A percentile compares a stretch with the other conserved stretches of the same genome.
phyloP scores from a whole-genome alignment of 1,140 invertebrate genomes.

The Temnothorax longispinosus region DNA sequence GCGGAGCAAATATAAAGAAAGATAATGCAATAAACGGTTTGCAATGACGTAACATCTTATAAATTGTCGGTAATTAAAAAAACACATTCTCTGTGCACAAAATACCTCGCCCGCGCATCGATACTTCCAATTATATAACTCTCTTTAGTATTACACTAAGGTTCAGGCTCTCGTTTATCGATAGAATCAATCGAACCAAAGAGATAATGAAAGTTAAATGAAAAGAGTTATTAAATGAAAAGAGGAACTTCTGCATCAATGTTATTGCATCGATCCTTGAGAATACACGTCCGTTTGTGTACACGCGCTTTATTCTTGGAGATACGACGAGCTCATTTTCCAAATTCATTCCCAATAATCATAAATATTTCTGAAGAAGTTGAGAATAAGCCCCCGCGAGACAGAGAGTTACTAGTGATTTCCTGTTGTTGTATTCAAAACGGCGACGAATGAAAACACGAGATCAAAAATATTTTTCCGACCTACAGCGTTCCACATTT shows the following conservation, averaged over 20 bases:
- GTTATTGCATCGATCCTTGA: constrained; percentile 38
- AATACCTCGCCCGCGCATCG: neutral
- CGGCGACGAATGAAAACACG: neutral
- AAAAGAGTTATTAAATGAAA: constrained; percentile 19
- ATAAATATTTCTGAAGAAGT: constrained; percentile 30
- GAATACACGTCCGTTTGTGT: constrained; percentile 11
- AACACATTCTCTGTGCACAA: neutral
- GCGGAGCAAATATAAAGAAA: neutral
- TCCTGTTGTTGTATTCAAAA: constrained; percentile 3
- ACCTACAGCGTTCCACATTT: neutral
- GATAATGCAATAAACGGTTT: neutral
- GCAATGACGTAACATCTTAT: neutral
- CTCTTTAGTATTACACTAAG: neutral
- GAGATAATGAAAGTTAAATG: constrained; percentile 19
- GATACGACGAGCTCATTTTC: neutral
- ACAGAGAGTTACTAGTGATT: constrained; percentile 1
- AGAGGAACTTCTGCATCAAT: constrained; percentile 6
- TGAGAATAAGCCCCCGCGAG: constrained; percentile 1
- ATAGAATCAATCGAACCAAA: constrained; percentile 2
- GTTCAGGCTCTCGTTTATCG: neutral
- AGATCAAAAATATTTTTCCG: constrained; percentile 31
- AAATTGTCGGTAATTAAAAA: neutral
- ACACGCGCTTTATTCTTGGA: neutral
- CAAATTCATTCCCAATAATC: neutral
- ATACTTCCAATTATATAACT: constrained; percentile 14